A percentile compares a stretch with the other conserved stretches of the same genome.
Evolutionary conservation across 2,113 vertebrate species (phyloP).

Genomic region (Pituophis catenifer): DNA sequence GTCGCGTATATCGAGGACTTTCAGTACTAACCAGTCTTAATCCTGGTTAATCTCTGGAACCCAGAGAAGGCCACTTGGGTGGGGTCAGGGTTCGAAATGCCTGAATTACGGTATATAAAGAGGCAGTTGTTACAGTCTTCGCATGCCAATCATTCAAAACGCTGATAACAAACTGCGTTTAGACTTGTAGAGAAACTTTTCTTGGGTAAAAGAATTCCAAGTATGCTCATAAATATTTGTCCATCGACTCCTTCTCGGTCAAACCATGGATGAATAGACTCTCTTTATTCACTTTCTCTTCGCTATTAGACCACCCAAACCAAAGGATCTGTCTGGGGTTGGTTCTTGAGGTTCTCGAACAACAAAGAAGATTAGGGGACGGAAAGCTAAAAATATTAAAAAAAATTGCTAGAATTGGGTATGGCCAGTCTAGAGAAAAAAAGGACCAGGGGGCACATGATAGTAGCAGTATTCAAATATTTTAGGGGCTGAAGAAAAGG

Average conservation of each 20-base stretch:
- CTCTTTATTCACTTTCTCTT: neutral
- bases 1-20: too few species aligned
- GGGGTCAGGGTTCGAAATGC: neutral
- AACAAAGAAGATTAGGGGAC: neutral
- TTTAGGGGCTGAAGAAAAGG: too few species aligned
- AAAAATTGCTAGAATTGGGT: too few species aligned
- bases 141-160: constrained; percentile 29
- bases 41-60: neutral
- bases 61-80: neutral
- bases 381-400: too few species aligned
- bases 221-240: constrained; percentile 32
- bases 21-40: neutral
- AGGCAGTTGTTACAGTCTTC: neutral
- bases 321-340: neutral
- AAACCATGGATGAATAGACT: accelerated
- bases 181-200: constrained; percentile 54
- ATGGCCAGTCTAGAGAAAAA: too few species aligned
- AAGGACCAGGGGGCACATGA: too few species aligned
- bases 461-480: too few species aligned
- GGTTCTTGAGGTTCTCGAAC: neutral
- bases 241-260: constrained; percentile 10
- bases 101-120: neutral
- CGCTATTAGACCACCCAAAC: neutral
- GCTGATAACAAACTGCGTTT: constrained; percentile 48
- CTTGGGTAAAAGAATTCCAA: constrained; percentile 46